Percentiles rank a stretch among this genome's conserved stretches.
Conservation (phyloP, 2,888 invertebrate genomes). For the Philaethria dido region DNA sequence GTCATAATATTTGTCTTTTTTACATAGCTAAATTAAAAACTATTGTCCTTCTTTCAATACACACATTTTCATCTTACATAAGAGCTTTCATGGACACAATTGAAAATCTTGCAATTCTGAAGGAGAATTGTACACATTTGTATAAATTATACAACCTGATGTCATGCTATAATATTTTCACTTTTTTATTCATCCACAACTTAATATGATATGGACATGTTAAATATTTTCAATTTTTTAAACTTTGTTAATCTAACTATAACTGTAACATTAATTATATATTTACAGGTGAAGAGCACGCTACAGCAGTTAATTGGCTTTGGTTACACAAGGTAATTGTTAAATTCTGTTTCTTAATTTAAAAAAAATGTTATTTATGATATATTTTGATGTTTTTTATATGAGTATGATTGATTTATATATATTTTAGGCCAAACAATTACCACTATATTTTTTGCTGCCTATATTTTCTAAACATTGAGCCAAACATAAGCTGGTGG, state of each 20-base stretch:
- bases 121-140: too few relatives aligned
- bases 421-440: neutral
- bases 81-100: neutral
- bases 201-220: too few relatives aligned
- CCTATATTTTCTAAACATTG: neutral
- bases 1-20: too few relatives aligned
- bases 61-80: neutral
- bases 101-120: neutral
- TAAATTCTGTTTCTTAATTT: neutral
- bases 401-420: neutral
- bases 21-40: too few relatives aligned
- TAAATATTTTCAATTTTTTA: conserved; percentile 14
- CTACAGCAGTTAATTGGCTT: conserved; percentile 96
- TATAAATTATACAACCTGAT: too few relatives aligned
- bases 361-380: neutral
- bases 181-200: too few relatives aligned
- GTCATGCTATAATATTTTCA: neutral
- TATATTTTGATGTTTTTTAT: neutral
- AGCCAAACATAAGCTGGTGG: neutral
- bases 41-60: neutral
- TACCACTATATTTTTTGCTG: neutral
- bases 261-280: conserved; percentile 32
- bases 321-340: conserved; percentile 89
- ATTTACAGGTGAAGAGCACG: conserved; percentile 92
- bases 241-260: conserved; percentile 29